phyloP scores from a whole-genome alignment of 2,888 invertebrate species.

The Crocallis elinguaria region DNA sequence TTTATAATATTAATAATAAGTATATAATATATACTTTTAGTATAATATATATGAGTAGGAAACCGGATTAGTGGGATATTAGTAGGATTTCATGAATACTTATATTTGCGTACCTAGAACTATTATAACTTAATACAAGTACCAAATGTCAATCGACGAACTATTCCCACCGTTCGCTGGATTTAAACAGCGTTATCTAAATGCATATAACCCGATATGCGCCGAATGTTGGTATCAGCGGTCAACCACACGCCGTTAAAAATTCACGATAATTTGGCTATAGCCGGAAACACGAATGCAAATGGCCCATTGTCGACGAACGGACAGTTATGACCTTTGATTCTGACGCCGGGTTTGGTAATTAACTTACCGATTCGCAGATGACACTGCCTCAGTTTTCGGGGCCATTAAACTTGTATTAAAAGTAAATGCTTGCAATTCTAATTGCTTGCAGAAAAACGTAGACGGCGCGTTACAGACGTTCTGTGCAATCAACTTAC shows the following conservation, averaged over 20 bases:
- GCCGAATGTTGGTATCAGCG: constrained; percentile 48
- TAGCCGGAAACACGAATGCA: constrained; percentile 74
- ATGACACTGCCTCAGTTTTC: constrained; percentile 37
- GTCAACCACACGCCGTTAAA: constrained; percentile 72
- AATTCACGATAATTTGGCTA: constrained; percentile 72
- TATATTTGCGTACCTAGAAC: too few relatives aligned
- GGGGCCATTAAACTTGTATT: constrained; percentile 54
- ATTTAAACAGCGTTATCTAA: constrained; percentile 27
- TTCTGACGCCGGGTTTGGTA: constrained; percentile 41
- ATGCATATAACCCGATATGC: constrained; percentile 28
- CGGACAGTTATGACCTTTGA: constrained; percentile 72
- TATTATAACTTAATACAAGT: background rate
- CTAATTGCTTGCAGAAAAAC: too few relatives aligned
- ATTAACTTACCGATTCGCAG: constrained; percentile 66
- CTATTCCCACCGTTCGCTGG: constrained; percentile 8
- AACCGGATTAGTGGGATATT: too few relatives aligned
- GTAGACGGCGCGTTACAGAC: too few relatives aligned
- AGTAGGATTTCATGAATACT: too few relatives aligned
- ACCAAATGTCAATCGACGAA: background rate
- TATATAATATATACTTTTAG: too few relatives aligned
- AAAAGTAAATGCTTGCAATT: too few relatives aligned
- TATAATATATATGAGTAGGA: too few relatives aligned
- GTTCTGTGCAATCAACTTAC: too few relatives aligned
- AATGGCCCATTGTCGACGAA: constrained; percentile 74
- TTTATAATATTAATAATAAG: too few relatives aligned